Conservation (phyloP, 2,888 invertebrate species). For the Malacosoma neustria region DNA sequence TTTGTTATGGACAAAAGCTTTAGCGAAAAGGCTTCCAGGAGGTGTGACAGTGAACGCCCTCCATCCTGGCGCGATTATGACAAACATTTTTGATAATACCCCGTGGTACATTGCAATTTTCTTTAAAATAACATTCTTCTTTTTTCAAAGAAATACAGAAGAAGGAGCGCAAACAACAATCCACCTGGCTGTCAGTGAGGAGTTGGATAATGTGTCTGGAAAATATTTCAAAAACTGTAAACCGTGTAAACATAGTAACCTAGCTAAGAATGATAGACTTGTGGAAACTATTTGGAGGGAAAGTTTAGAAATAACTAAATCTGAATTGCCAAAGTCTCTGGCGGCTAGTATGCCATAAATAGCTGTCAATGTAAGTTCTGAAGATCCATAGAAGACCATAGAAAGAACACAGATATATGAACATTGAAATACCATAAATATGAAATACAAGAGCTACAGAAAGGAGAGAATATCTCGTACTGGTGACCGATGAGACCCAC, state of each 20-base stretch:
- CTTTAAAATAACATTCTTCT: too few species aligned
- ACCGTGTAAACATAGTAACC: slow-evolving; percentile 63
- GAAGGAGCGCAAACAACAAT: slow-evolving; percentile 88
- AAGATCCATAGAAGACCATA: too few species aligned
- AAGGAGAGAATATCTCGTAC: too few species aligned
- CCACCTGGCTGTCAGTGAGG: slow-evolving; percentile 82
- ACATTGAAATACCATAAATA: too few species aligned
- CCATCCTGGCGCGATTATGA: slow-evolving; percentile 89
- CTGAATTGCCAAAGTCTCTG: not conserved
- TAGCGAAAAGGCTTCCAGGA: slow-evolving; percentile 41
- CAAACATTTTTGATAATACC: slow-evolving; percentile 82
- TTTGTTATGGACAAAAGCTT: slow-evolving; percentile 51
- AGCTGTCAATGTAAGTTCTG: too few species aligned
- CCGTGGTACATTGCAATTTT: too few species aligned
- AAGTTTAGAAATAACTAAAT: slow-evolving; percentile 25
- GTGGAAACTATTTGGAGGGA: slow-evolving; percentile 85
- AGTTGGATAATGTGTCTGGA: slow-evolving; percentile 79
- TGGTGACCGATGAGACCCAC: too few species aligned
- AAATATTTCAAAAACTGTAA: slow-evolving; percentile 86
- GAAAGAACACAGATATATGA: too few species aligned
- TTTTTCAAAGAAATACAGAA: slow-evolving; percentile 73
- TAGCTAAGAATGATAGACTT: slow-evolving; percentile 76
- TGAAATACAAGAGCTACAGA: too few species aligned
- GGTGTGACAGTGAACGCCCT: slow-evolving; percentile 85
- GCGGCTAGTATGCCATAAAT: too few species aligned